A percentile compares a stretch with the other conserved stretches of the same genome.
Conservation (phyloP, 1,140 invertebrate genomes). For the Eurosta solidaginis region DNA sequence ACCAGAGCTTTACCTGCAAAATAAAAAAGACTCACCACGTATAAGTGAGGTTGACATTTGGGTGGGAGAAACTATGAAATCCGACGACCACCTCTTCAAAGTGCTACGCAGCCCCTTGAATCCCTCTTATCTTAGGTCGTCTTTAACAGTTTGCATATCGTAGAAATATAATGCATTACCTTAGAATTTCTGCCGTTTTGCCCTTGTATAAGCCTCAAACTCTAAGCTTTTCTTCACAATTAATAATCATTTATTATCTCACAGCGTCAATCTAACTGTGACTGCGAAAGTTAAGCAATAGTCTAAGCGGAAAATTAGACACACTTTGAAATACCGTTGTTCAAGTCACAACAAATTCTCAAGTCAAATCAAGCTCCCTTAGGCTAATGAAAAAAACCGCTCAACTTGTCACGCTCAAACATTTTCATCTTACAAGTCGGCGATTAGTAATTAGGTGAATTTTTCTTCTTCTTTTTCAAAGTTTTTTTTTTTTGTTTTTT, state of each 20-base stretch:
- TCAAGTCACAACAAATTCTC: not conserved
- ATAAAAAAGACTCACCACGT: too few species aligned
- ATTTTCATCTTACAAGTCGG: not conserved
- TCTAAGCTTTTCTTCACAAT: not conserved
- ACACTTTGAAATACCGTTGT: not conserved
- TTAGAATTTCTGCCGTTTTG: too few species aligned
- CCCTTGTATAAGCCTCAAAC: too few species aligned
- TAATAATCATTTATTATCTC: not conserved
- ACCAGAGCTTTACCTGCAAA: too few species aligned
- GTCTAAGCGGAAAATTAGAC: not conserved
- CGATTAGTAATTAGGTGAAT: not conserved
- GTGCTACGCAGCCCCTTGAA: too few species aligned
- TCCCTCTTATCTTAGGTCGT: too few species aligned
- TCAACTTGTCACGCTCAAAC: not conserved
- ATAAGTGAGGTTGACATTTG: too few species aligned
- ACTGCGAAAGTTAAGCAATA: not conserved
- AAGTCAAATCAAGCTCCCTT: not conserved
- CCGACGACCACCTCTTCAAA: too few species aligned
- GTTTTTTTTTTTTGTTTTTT: not conserved
- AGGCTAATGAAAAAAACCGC: not conserved
- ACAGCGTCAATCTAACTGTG: not conserved
- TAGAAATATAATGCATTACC: too few species aligned
- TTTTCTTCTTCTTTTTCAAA: not conserved
- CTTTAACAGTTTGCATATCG: too few species aligned
- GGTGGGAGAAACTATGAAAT: too few species aligned